Evolutionary conservation across 2,888 invertebrate species (phyloP), one percentile per base, ranked within the genome.

Genomic region (Microctonus aethiopoides): DNA sequence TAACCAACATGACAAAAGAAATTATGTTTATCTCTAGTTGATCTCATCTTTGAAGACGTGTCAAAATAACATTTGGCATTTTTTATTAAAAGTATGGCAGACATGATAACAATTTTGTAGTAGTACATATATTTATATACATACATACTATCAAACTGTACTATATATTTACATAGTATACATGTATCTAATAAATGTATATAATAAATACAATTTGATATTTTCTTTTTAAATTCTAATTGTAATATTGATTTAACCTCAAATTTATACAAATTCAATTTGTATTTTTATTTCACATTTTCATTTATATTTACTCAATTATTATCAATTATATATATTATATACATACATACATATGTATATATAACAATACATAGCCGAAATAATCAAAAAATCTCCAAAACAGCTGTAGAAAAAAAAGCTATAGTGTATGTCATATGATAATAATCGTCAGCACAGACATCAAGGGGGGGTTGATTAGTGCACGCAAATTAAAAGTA

Each of bases 21-120:
- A n/a, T n/a, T n/a, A n/a, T n/a, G n/a, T n/a, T n/a, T n/a, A n/a
- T n/a, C n/a, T n/a, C n/a, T n/a, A n/a, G n/a, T n/a, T n/a, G n/a
- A 41, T n/a, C 9, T 61, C 26, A 26, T 41, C n/a, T 39, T 61
- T 63, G 62, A 46, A 29, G 62, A 63, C 62, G 62, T 63, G 62
- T 63, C 62, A 59, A 22, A 32, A 34, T 34, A 11, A 16, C n/a
- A 32, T 26, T 51, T 46, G 32, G 26, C 16, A 20, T 63, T 63
- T 62, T 26, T 32, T 7, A 3, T 51, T 29, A 9, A 26, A 9
- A 63, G 32, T 20, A 51, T 63, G 62, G 51, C 22, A 63, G 22
- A 51, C 62, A 51, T 63, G 62, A 29, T 13, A 26, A 13, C 9
- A 22, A 29, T 5, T 29, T 29, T n/a, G n/a, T n/a, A n/a, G n/a